Base-by-base conservation (phyloP, 64 coral and sea anemone genomes). In the Montipora sp. region DNA sequence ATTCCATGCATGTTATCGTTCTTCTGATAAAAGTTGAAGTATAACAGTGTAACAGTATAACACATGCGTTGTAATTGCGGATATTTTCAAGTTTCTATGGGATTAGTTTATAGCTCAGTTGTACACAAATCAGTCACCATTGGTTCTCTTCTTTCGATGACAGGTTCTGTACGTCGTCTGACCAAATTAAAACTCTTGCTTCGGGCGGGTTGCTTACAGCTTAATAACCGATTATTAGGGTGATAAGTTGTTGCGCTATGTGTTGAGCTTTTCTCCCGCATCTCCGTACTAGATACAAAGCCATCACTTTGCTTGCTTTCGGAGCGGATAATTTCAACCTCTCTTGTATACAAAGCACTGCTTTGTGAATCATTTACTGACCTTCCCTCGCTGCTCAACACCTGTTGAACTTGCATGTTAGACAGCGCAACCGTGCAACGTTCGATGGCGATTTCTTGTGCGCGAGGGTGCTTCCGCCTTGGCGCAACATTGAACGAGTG, bases 401-500 rank as follows among this genome's bases (percentile, higher is more conserved):
- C 82, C 65, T 85, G 82, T 71, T 85, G 82, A 49, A 85, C 68
- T 21, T 85, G 82, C 9, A 85, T 71, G n/a, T 85, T 85, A 15
- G 82, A 85, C 18, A 85, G 16, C 8, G 82, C 82, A n/a, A 85
- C 61, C 10, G 82, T 85, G 65, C 82, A 85, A 47, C 82, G 65
- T 51, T 85, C 82, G 47, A 85, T 68, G 71, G 82, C 82, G 47
- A 19, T 70, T 85, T 85, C 82, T 47, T 85, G 82, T 18, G 46
- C 82, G 7, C 82, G 61, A 43, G 80, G 59, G 59, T 85, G 82
- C 14, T 45, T 85, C 12, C 63, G 82, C 23, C 82, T 85, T 2
- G 82, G 82, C 3, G 82, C 82, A 19, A 85, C 82, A 71, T 49
- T 85, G 82, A 85, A 85, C 7, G 82, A 85, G 63, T 85, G 82